Base-by-base conservation (phyloP, 2,113 vertebrate genomes). In the Orthonyx spaldingii region DNA sequence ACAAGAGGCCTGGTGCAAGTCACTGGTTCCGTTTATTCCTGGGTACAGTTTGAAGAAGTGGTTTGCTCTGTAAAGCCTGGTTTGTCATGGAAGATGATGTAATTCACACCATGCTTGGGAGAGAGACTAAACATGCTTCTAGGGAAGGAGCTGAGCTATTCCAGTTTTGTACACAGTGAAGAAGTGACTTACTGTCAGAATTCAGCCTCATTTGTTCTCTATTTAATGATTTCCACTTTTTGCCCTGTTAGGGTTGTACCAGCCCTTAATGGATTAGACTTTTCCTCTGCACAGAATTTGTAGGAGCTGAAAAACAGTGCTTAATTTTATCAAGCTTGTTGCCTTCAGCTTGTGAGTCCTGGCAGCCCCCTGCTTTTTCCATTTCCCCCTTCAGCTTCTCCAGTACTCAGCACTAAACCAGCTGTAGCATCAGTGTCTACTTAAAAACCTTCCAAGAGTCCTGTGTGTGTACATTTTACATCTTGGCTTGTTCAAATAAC, bases 301-400 rank as follows among this genome's bases (percentile, higher is more conserved):
- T 57, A 68, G 52, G 65, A 89, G 32, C 46, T 92, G 53, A 63
- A 64, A 87, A 82, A 61, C 49, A 64, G 15, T 82, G 19, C n/a
- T 79, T 91, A 53, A 57, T 89, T 93, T 84, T 89, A 70, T 86
- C 26, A 28, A 65, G 79, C 59, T 63, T 52, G 30, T 71, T 89
- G 39, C 76, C 35, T 90, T 70, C 10, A 22, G 87, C 30, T 90
- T 83, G 18, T 30, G 63, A 90, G 39, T 79, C 55, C 87, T 95
- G 92, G 85, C 82, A 96, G 60, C 24, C 27, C 78, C 35, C 13
- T 74, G 39, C 50, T 88, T 96, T 95, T 94, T 94, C 72, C 85
- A 78, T 87, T 94, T 94, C 57, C 37, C 64, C 50, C 59, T 93
- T 69, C 50, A 70, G 46, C 65, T 64, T 82, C 64, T 91, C 78